Conservation (phyloP, 2,113 vertebrate species). For the Brachypodius melanocephalos region DNA sequence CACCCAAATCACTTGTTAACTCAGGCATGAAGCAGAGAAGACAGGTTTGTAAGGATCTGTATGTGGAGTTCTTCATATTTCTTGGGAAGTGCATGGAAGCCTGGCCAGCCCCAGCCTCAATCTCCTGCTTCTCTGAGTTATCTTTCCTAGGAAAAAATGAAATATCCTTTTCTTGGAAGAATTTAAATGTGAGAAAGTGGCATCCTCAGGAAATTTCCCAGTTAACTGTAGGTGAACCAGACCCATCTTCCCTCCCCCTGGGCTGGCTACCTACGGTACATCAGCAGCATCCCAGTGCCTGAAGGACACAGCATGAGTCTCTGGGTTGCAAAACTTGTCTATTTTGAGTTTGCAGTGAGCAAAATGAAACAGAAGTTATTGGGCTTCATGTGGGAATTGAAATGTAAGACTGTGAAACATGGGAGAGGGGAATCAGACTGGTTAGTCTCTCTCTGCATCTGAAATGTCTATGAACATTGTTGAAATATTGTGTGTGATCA, state of each 20-base stretch:
- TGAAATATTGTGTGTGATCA: background rate
- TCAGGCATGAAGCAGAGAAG: background rate
- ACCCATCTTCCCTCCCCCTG: background rate
- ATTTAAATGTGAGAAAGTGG: background rate
- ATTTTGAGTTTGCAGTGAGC: background rate
- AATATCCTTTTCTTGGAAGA: background rate
- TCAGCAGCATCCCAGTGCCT: background rate
- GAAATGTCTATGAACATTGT: background rate
- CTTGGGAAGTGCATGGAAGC: rapidly evolving
- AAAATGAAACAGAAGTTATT: background rate
- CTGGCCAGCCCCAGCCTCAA: background rate
- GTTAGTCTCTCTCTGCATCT: background rate
- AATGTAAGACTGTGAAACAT: background rate
- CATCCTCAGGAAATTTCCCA: background rate
- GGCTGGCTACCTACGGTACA: background rate
- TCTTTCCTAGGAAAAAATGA: background rate
- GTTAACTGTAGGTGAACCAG: background rate
- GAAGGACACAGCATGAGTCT: background rate
- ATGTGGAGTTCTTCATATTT: rapidly evolving
- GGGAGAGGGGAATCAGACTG: background rate
- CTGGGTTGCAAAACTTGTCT: background rate
- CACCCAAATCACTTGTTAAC: background rate
- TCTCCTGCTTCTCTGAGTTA: background rate
- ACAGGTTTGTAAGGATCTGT: background rate
- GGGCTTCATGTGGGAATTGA: background rate